Percentiles rank a stretch among this genome's conserved stretches.
Evolutionary conservation across 2,113 vertebrate species (phyloP).

Genomic region (Petrocephalus microphthalmus): DNA sequence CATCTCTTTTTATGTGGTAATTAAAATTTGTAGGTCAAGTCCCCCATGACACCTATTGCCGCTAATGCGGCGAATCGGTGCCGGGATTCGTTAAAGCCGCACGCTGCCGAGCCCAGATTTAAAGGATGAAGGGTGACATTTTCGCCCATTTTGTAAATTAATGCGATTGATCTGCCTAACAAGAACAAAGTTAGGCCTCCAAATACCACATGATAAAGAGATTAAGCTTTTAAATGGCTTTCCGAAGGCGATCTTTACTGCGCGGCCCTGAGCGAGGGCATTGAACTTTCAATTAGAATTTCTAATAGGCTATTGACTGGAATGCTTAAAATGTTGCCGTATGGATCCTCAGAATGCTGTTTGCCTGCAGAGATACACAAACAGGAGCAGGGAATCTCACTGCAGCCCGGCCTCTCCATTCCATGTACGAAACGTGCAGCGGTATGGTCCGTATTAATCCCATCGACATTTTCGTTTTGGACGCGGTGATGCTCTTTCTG

Average conservation of each 20-base stretch:
- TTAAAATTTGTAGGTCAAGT: constrained; percentile 96
- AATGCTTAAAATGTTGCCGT: constrained; percentile 87
- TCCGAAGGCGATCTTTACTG: constrained; percentile 85
- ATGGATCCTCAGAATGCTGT: constrained; percentile 72
- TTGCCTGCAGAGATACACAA: constrained; percentile 48
- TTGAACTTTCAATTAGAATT: constrained; percentile 97
- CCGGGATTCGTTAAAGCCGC: constrained; percentile 69
- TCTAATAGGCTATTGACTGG: constrained; percentile 93
- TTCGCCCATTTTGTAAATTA: constrained; percentile 91
- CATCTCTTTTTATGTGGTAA: constrained; percentile 87
- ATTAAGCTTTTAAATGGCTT: constrained; percentile 94
- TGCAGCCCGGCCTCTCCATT: constrained; percentile 16
- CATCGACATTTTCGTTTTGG: constrained; percentile 30
- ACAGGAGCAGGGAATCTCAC: constrained; percentile 26
- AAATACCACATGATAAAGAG: constrained; percentile 96
- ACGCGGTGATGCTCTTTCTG: constrained; percentile 31
- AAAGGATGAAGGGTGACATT: constrained; percentile 96
- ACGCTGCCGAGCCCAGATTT: constrained; percentile 72
- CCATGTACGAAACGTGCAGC: constrained; percentile 14
- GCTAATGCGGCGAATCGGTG: constrained; percentile 68
- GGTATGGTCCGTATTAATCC: constrained; percentile 28
- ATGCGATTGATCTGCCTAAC: constrained; percentile 94
- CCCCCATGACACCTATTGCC: constrained; percentile 81
- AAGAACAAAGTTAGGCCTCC: constrained; percentile 95
- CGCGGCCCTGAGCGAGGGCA: constrained; percentile 72